Evolutionary conservation across 2,888 invertebrate genomes (phyloP), one percentile per base, ranked within the genome.

Genomic region (Cepaea hortensis): DNA sequence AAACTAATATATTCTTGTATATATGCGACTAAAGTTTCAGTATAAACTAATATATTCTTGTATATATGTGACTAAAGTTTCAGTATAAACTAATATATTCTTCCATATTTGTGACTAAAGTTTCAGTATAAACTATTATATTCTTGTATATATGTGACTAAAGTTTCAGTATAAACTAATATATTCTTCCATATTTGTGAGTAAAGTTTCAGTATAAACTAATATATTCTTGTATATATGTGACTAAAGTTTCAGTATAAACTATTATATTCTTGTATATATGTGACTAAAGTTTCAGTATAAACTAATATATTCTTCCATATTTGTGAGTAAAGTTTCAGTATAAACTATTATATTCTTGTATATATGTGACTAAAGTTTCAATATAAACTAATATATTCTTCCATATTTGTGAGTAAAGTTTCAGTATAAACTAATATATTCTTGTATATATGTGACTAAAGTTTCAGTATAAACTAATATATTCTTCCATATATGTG

Each of bases 291-390:
- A 68, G 20, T n/a, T 20, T 76, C 76, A 76, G 76, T 65, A 84
- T 9, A 84, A 65, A 46, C 65, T 84, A 62, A 76, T n/a, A 48
- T 84, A 20, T 1, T n/a, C n/a, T n/a, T n/a, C n/a, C n/a, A n/a
- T n/a, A n/a, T n/a, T n/a, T n/a, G n/a, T n/a, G n/a, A n/a, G n/a
- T 20, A 18, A 68, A 68, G 20, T n/a, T 20, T 76, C 76, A 76
- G 76, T 65, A 84, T 9, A 84, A 65, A 46, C 65, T 84, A 62
- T n/a, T n/a, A 76, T n/a, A 48, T 84, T 75, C 84, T n/a, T n/a
- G n/a, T n/a, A n/a, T n/a, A n/a, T n/a, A n/a, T n/a, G n/a, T n/a
- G n/a, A 20, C 18, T 20, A 18, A 68, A 68, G 20, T n/a, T 20
- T 76, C 76, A 76, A 65, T 65, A 84, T 9, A 84, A 65, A 46